phyloP scores from a whole-genome alignment of 64 coral and sea anemone genomes.

The Stichodactyla mertensii region DNA sequence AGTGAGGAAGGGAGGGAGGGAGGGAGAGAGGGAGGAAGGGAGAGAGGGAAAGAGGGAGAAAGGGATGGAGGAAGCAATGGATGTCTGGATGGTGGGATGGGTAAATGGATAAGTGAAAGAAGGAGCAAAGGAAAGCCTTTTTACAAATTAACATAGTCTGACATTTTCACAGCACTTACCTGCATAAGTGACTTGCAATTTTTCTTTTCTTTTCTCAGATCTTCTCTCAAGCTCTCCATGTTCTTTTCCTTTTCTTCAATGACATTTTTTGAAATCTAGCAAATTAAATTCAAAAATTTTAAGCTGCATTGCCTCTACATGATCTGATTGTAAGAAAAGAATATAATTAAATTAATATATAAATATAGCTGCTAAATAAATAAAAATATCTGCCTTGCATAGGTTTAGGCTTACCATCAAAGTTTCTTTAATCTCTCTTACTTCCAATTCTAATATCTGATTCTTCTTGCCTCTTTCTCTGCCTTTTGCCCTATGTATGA shows the following conservation, averaged over 20 bases:
- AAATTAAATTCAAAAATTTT: not conserved
- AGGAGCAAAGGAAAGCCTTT: no score
- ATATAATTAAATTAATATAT: no score
- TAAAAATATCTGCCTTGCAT: not conserved
- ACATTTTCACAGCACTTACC: conserved; percentile 17
- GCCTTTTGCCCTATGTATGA: conserved; percentile 43
- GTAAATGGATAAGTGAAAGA: no score
- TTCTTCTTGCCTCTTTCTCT: conserved; percentile 85
- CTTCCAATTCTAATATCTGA: conserved; percentile 78
- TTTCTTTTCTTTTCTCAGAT: conserved; percentile 54
- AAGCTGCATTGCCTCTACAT: not conserved
- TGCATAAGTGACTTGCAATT: conserved; percentile 58
- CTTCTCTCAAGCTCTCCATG: conserved; percentile 65
- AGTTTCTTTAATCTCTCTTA: conserved; percentile 86
- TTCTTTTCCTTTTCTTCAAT: conserved; percentile 91
- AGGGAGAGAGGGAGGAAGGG: not conserved
- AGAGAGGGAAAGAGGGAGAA: not conserved
- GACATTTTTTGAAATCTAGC: conserved; percentile 82
- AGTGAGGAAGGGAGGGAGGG: not conserved
- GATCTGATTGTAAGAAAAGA: no score
- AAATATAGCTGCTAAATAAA: not conserved
- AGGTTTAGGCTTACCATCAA: conserved; percentile 42
- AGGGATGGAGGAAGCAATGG: not conserved
- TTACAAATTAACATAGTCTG: no score
- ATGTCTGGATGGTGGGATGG: not conserved